Percentiles rank a stretch among this genome's conserved stretches.
These are phyloP conservation scores for Ommatoiulus sabulosus DNA, from an alignment of 2,888 invertebrate genomes.

Conservation along the genomic window DNA sequence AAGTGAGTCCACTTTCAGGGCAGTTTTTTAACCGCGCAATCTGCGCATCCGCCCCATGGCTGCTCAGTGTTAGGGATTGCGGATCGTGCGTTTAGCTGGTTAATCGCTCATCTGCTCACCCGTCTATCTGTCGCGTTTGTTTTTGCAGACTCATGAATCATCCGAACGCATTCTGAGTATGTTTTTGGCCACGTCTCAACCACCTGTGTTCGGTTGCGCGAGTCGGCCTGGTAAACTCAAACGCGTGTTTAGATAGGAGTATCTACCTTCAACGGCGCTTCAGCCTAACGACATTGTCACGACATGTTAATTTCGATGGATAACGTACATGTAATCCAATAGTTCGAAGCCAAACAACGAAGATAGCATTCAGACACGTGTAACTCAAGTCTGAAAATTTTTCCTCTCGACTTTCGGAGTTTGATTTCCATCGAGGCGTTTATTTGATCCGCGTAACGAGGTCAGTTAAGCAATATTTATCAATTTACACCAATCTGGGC, in stretches of 20 bases:
- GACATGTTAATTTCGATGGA: background rate
- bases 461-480: background rate
- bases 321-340: constrained; percentile 29
- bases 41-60: no score
- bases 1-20: background rate
- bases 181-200: background rate
- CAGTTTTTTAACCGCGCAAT: no score
- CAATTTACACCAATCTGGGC: background rate
- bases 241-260: background rate
- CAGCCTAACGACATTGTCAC: background rate
- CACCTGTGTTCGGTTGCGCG: background rate
- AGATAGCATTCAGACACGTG: background rate
- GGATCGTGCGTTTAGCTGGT: no score
- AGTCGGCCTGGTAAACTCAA: background rate
- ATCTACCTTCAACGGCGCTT: background rate
- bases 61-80: no score
- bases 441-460: background rate
- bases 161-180: background rate
- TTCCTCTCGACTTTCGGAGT: constrained; percentile 25
- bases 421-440: background rate
- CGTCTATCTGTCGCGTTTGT: background rate
- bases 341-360: background rate
- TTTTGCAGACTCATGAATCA: no score
- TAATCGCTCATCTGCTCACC: background rate
- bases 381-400: background rate